These are phyloP conservation scores for Blomia tropicalis DNA, from an alignment of 2,888 invertebrate species.

Conservation along the genomic window DNA sequence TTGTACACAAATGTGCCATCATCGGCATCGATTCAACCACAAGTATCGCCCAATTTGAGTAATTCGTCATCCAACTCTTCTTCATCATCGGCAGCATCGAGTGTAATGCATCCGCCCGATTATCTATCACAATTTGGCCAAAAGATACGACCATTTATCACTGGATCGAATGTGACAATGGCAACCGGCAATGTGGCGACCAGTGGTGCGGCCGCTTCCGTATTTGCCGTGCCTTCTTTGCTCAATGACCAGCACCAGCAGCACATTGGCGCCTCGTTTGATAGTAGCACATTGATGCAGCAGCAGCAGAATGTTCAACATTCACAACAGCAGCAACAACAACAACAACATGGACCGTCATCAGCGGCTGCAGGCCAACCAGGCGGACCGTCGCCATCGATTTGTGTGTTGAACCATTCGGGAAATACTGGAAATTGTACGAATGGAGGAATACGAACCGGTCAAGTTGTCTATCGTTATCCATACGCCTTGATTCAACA, in stretches of 20 bases:
- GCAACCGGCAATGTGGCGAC: neutral
- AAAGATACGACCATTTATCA: neutral
- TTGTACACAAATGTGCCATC: neutral
- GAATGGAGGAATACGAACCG: neutral
- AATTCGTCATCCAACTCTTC: conserved; percentile 4
- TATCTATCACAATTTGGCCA: neutral
- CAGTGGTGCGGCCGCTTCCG: neutral
- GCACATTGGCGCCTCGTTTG: neutral
- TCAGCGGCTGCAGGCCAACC: too few relatives aligned
- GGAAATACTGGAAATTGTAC: neutral
- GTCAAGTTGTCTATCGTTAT: conserved; percentile 15
- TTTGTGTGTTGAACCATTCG: conserved; percentile 2
- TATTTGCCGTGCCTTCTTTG: neutral
- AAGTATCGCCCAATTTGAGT: conserved; percentile 14
- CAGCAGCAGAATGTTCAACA: neutral
- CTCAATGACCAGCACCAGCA: neutral
- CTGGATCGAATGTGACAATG: neutral
- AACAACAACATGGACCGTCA: conserved; percentile 1
- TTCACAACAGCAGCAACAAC: conserved; percentile 12
- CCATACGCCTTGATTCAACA: conserved; percentile 5
- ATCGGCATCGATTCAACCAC: neutral
- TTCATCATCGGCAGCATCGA: neutral
- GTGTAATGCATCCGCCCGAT: neutral
- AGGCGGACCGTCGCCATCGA: neutral
- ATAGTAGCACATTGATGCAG: neutral